Conservation (phyloP, 2,888 invertebrate species). For the Seira ritae region DNA sequence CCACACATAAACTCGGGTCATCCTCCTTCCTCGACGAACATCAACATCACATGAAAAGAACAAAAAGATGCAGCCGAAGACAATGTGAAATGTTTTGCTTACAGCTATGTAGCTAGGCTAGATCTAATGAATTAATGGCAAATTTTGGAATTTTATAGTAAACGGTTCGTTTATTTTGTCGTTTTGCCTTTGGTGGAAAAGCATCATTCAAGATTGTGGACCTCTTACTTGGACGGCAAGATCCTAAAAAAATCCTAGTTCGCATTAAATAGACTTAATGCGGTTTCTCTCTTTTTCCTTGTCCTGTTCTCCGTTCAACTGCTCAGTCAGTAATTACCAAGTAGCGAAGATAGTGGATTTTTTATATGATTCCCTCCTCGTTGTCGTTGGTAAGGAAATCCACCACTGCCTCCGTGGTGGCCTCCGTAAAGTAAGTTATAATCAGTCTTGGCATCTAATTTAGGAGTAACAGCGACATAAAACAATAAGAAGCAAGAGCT, state of each 20-base stretch:
- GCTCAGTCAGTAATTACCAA: no score
- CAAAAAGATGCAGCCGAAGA: slow-evolving; percentile 18
- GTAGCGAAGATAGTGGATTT: no score
- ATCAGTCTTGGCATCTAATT: slow-evolving; percentile 16
- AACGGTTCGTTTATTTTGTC: slow-evolving; percentile 73
- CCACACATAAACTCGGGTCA: background rate
- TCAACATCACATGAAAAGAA: slow-evolving; percentile 9
- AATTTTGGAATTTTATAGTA: slow-evolving; percentile 73
- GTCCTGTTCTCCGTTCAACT: no score
- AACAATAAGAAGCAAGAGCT: no score
- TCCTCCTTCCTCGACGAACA: background rate
- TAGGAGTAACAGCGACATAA: slow-evolving; percentile 1
- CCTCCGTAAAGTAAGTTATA: no score
- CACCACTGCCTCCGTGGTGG: no score
- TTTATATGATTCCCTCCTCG: no score
- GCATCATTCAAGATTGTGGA: slow-evolving; percentile 27
- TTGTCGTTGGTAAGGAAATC: no score
- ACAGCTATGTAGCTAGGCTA: slow-evolving; percentile 57
- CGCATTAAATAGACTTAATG: no score
- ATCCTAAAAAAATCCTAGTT: no score
- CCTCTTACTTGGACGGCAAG: background rate
- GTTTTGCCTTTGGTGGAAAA: slow-evolving; percentile 71
- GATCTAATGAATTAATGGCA: slow-evolving; percentile 73
- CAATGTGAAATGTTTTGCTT: slow-evolving; percentile 12
- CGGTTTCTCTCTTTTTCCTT: no score